Conservation (phyloP, 2,797 vertebrate species). For the Acropternis orthonyx region DNA sequence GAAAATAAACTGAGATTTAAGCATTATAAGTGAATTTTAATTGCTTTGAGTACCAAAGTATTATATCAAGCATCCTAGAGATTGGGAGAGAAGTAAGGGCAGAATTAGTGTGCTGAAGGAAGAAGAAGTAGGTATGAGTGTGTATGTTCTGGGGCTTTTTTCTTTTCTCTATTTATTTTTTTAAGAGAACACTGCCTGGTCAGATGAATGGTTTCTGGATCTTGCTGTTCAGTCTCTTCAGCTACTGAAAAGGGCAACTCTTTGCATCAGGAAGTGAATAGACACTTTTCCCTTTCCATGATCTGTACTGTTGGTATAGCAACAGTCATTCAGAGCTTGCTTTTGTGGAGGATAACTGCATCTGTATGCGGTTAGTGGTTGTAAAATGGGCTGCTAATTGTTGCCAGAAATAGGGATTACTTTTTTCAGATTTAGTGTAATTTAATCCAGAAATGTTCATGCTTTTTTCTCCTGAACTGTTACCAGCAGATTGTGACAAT, state of each 20-base stretch:
- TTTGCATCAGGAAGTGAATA: constrained; percentile 34
- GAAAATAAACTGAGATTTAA: background rate
- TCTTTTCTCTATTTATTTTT: background rate
- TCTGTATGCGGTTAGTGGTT: constrained; percentile 13
- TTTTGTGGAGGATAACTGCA: background rate
- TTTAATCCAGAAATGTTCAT: background rate
- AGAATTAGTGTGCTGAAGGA: background rate
- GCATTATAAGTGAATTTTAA: background rate
- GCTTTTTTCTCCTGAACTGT: background rate
- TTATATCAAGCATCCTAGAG: background rate
- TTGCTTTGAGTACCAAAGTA: background rate
- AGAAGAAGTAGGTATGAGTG: background rate
- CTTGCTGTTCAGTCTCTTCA: constrained; percentile 21
- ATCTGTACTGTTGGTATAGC: constrained; percentile 36
- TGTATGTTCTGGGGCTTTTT: background rate
- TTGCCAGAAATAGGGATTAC: background rate
- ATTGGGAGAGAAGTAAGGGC: background rate
- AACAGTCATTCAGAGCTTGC: constrained; percentile 30
- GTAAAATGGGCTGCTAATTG: background rate
- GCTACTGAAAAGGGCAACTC: background rate
- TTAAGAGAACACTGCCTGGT: background rate
- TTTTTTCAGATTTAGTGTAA: background rate
- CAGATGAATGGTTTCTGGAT: constrained; percentile 16
- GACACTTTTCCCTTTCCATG: constrained; percentile 17
- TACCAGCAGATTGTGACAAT: background rate